Conservation (phyloP, 2,888 invertebrate species). For the Trileptium ribeirensis region DNA sequence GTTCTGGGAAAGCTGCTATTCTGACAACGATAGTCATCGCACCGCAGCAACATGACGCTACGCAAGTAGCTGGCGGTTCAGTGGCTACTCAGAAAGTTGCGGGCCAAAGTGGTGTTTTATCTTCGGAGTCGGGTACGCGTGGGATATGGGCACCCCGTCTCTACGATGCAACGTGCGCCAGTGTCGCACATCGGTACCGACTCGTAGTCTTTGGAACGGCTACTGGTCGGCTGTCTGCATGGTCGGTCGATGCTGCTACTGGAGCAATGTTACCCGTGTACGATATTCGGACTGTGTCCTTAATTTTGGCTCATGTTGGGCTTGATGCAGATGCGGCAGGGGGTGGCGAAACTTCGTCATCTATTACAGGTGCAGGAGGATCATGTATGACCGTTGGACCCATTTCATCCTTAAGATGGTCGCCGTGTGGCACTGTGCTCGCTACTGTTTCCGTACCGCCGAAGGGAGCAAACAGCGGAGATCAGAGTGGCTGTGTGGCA, state of each 20-base stretch:
- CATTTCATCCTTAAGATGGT: not conserved
- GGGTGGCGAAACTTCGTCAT: too few species aligned
- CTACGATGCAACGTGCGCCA: not conserved
- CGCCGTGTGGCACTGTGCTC: not conserved
- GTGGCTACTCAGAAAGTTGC: not conserved
- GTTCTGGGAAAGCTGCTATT: not conserved
- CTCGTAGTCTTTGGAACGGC: not conserved
- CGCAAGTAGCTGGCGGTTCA: not conserved
- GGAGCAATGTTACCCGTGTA: not conserved
- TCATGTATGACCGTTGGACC: not conserved
- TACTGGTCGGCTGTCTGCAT: not conserved
- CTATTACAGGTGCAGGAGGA: too few species aligned
- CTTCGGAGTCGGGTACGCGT: not conserved
- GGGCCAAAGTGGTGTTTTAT: not conserved
- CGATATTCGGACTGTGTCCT: not conserved
- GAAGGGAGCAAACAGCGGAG: too few species aligned
- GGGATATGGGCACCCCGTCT: not conserved
- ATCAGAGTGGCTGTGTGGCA: not conserved
- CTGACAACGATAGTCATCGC: not conserved
- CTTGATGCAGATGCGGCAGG: too few species aligned
- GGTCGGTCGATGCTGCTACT: not conserved
- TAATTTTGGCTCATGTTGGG: not conserved
- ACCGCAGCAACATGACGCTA: not conserved
- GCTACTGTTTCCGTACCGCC: not conserved
- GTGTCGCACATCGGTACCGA: not conserved